phyloP scores from a whole-genome alignment of 2,113 vertebrate genomes.

The Carassius carassius region DNA sequence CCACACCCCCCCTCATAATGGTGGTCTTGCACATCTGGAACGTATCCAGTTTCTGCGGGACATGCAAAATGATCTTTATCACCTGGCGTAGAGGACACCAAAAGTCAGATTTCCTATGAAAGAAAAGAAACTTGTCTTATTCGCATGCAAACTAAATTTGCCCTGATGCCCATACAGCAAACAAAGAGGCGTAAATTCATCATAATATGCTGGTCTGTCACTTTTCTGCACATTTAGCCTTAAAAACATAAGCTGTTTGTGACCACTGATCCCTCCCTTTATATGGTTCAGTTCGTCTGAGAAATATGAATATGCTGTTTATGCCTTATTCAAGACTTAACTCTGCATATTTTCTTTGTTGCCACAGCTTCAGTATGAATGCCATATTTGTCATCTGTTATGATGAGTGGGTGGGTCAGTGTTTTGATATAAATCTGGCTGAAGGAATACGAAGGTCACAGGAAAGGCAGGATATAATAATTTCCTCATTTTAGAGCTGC shows the following conservation, averaged over 20 bases:
- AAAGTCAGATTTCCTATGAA: not conserved
- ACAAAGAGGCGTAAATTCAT: constrained; percentile 30
- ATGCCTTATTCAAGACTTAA: constrained; percentile 36
- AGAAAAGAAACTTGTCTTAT: constrained; percentile 29
- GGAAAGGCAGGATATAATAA: constrained; percentile 51
- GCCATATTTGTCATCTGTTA: constrained; percentile 52
- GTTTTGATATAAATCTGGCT: constrained; percentile 54
- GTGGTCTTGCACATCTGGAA: constrained; percentile 30
- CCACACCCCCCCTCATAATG: constrained; percentile 18
- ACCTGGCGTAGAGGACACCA: not conserved
- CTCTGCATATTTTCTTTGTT: constrained; percentile 49
- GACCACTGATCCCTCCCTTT: constrained; percentile 47
- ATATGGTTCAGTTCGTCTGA: constrained; percentile 38
- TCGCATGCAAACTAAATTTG: constrained; percentile 12
- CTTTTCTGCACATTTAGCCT: constrained; percentile 23
- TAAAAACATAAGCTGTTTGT: constrained; percentile 45
- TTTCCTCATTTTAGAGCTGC: constrained; percentile 47
- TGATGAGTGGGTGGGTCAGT: constrained; percentile 51
- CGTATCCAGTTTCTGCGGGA: constrained; percentile 7
- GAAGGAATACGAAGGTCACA: constrained; percentile 49
- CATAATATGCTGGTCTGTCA: constrained; percentile 18
- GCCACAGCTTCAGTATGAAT: constrained; percentile 41
- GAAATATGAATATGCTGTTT: constrained; percentile 36
- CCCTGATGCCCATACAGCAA: not conserved
- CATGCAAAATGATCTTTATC: constrained; percentile 34